These are phyloP conservation scores for Phoenicopterus ruber DNA, from an alignment of 2,113 vertebrate species.

Conservation along the genomic window DNA sequence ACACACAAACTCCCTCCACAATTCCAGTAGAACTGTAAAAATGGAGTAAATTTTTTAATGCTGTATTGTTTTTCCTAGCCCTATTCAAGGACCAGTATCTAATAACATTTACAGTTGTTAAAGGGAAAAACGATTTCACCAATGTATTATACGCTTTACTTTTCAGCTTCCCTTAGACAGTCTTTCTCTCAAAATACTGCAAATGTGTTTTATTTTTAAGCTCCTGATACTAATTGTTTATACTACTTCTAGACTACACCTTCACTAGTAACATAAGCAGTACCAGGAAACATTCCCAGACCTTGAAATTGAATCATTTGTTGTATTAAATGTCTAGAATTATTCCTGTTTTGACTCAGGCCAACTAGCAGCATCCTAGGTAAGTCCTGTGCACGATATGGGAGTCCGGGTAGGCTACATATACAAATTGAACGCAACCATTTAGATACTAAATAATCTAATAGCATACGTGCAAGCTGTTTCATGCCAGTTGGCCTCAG, in stretches of 20 bases:
- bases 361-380: background rate
- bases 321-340: background rate
- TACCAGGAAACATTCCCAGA: background rate
- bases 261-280: background rate
- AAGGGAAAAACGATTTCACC: background rate
- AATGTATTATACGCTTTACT: background rate
- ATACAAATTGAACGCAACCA: background rate
- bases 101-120: background rate
- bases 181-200: background rate
- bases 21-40: background rate
- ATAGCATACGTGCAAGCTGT: background rate
- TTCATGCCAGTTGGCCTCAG: background rate
- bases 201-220: background rate
- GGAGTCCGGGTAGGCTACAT: fast-evolving
- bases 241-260: background rate
- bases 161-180: background rate
- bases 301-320: background rate
- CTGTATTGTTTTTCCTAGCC: background rate
- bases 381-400: background rate
- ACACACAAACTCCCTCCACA: background rate
- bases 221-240: background rate
- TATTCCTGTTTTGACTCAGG: background rate
- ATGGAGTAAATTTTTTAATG: background rate
- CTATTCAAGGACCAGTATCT: background rate
- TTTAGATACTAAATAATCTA: background rate